Conservation (phyloP, 2,797 vertebrate species). For the Gymnoscopelus braueri region DNA sequence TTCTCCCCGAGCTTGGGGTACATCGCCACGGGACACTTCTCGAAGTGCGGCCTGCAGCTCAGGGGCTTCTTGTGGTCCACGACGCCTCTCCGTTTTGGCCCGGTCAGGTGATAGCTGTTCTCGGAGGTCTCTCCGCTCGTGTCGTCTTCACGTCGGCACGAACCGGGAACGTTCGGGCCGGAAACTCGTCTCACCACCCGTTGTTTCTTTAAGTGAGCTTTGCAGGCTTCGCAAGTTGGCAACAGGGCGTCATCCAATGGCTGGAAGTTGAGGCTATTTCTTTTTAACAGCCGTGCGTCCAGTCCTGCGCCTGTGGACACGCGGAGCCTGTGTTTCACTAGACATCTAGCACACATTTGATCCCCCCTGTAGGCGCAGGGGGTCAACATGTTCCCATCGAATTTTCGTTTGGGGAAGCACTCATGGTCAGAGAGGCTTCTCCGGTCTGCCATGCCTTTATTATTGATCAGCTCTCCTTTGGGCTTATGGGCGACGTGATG, state of each 20-base stretch:
- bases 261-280: constrained; percentile 52
- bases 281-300: constrained; percentile 37
- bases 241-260: constrained; percentile 46
- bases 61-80: constrained; percentile 30
- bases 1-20: constrained; percentile 60
- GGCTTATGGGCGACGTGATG: constrained; percentile 17
- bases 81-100: constrained; percentile 28
- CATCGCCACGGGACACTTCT: constrained; percentile 34
- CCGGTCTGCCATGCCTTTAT: constrained; percentile 51
- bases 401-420: constrained; percentile 40
- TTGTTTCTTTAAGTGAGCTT: constrained; percentile 46
- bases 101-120: constrained; percentile 41
- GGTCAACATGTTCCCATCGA: constrained; percentile 34
- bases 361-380: constrained; percentile 38
- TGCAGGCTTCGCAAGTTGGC: constrained; percentile 66
- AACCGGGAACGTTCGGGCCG: constrained; percentile 6
- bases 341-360: constrained; percentile 73
- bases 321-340: constrained; percentile 41
- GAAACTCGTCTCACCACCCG: constrained; percentile 31
- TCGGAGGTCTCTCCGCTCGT: constrained; percentile 67
- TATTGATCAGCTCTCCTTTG: constrained; percentile 51
- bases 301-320: constrained; percentile 23
- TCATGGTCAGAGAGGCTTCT: constrained; percentile 68
- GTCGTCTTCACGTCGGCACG: constrained; percentile 29
- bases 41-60: constrained; percentile 55